Evolutionary conservation across 2,797 vertebrate species (phyloP).

Genomic region (Fringilla coelebs): DNA sequence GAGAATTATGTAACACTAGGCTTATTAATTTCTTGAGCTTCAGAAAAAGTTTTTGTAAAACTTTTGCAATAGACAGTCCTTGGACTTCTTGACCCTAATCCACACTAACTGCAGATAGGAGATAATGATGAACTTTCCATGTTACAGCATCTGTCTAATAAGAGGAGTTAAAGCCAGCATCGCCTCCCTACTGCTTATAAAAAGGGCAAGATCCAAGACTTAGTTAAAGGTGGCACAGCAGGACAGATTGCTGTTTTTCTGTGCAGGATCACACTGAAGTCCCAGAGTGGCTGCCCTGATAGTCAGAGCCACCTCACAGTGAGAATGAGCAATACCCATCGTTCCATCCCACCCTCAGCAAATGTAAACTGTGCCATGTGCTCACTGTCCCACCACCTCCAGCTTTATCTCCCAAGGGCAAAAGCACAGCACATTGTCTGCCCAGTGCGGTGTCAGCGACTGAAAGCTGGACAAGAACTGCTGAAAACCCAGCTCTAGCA

Average conservation of each 20-base stretch:
- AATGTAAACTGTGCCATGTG: not conserved
- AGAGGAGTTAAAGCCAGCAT: not conserved
- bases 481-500: not conserved
- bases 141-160: rapidly evolving
- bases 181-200: not conserved
- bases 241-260: not conserved
- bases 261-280: not conserved
- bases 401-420: not conserved
- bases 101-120: not conserved
- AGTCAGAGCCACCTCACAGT: not conserved
- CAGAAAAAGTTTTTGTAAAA: not conserved
- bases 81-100: not conserved
- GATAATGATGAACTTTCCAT: not conserved
- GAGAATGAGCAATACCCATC: not conserved
- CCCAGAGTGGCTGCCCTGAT: not conserved
- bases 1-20: not conserved
- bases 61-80: not conserved
- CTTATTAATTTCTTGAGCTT: not conserved
- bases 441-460: not conserved
- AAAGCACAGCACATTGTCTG: not conserved
- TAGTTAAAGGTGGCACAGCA: not conserved
- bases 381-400: not conserved
- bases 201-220: not conserved
- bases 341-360: not conserved
- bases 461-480: not conserved